Base-by-base conservation (phyloP, 2,113 vertebrate species). In the Vidua chalybeata region DNA sequence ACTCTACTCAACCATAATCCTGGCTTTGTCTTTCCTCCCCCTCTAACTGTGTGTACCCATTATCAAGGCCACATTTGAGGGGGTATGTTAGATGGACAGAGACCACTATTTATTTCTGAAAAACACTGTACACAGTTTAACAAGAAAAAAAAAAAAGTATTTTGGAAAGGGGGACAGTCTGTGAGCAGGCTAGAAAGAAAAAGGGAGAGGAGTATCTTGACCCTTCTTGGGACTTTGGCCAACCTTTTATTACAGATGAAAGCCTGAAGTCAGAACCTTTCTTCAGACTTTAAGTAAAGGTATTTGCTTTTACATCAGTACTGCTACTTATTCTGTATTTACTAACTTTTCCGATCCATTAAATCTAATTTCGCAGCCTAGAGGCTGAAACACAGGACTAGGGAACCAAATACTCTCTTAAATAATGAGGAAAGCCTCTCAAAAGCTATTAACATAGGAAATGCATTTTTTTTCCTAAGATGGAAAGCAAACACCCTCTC, bases 81-180 rank as follows among this genome's bases (percentile, higher is more conserved):
- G 59, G 59, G 23, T 72, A 86, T 51, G 35, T 56, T 79, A 72
- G 58, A 75, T 72, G 10, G 64, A 75, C 49, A 92, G 48, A 90
- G n/a, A 66, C 13, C 13, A 22, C 52, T 84, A 37, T 84, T 95
- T 94, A 67, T 64, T 92, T 92, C 58, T 94, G 90, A 94, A 85
- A 76, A 84, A n/a, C 45, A 83, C 48, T 51, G 19, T 48, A 66
- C 18, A 61, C 15, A 54, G 11, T 91, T 87, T 45, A 79, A 81
- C 17, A 83, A 92, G 14, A 18, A 23, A 37, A 78, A 80, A 67
- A 28, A 35, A 41, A 45, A 55, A 24, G 13, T 78, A 41, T 78
- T 96, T 93, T 87, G 45, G 76, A 68, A 91, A 88, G 45, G n/a
- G 30, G 55, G 55, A 62, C 51, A 52, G 52, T 55, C 67, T 77